phyloP scores from a whole-genome alignment of 2,113 vertebrate species.

The Mustelus asterias region DNA sequence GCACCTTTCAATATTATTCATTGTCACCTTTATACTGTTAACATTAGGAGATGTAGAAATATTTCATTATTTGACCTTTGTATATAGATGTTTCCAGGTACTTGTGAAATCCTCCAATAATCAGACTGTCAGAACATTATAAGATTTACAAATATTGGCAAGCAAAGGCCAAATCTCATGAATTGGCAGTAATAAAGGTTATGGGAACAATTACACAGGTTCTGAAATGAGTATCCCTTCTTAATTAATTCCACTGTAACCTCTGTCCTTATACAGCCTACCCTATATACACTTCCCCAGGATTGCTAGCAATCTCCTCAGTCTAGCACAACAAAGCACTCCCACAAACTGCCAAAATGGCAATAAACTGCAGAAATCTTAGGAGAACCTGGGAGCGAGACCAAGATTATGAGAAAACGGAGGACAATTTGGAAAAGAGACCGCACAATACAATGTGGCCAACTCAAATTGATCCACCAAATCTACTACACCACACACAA shows the following conservation, averaged over 20 bases:
- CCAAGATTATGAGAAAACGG: background rate
- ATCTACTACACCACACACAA: background rate
- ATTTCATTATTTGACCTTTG: conserved; percentile 18
- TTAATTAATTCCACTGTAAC: conserved; percentile 8
- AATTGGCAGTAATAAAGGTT: conserved; percentile 25
- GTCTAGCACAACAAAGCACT: background rate
- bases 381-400: background rate
- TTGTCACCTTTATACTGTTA: background rate
- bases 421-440: background rate
- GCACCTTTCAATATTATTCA: conserved; percentile 23
- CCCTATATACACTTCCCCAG: background rate
- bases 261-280: background rate
- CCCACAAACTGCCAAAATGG: background rate
- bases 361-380: background rate
- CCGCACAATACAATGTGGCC: background rate
- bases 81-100: conserved; percentile 24
- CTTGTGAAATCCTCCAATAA: conserved; percentile 5
- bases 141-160: conserved; percentile 25
- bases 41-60: conserved; percentile 11
- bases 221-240: conserved; percentile 9
- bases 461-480: background rate
- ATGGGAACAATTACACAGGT: background rate
- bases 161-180: conserved; percentile 1
- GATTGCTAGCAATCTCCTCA: background rate
- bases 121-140: conserved; percentile 22